Conservation (phyloP, 1,140 invertebrate species). For the Cotesia vestalis region DNA sequence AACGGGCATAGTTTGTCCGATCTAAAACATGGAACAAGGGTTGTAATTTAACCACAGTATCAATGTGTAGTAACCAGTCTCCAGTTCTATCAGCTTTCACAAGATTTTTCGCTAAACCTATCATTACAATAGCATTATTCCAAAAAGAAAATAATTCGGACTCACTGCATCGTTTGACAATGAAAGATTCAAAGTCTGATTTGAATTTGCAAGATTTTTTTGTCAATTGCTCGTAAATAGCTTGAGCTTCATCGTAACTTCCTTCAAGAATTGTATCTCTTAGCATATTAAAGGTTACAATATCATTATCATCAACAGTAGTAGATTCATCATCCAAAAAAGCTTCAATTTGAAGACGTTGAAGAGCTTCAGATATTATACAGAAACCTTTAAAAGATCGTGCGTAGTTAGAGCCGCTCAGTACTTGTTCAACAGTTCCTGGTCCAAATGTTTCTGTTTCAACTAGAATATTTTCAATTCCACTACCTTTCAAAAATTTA, state of each 20-base stretch:
- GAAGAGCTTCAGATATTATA: slow-evolving; percentile 28
- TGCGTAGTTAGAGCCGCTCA: slow-evolving; percentile 32
- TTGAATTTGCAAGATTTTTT: background rate
- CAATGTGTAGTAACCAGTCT: slow-evolving; percentile 33
- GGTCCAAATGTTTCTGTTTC: slow-evolving; percentile 33
- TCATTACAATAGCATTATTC: slow-evolving; percentile 28
- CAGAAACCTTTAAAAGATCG: slow-evolving; percentile 29
- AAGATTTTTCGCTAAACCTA: slow-evolving; percentile 26
- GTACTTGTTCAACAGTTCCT: slow-evolving; percentile 29
- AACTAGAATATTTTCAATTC: slow-evolving; percentile 32
- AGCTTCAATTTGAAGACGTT: slow-evolving; percentile 25
- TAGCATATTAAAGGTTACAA: background rate
- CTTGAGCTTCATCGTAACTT: slow-evolving; percentile 1
- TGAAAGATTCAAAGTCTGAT: slow-evolving; percentile 26
- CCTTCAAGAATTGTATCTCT: slow-evolving; percentile 10
- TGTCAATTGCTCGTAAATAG: background rate
- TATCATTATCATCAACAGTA: slow-evolving; percentile 6
- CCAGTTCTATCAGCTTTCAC: slow-evolving; percentile 30
- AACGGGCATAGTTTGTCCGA: slow-evolving; percentile 36
- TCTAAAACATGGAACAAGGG: slow-evolving; percentile 39
- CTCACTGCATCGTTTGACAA: slow-evolving; percentile 9
- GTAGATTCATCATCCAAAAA: slow-evolving; percentile 18
- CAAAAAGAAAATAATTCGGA: slow-evolving; percentile 23
- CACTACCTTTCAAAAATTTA: slow-evolving; percentile 37
- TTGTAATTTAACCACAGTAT: slow-evolving; percentile 30